Evolutionary conservation across 2,113 vertebrate genomes (phyloP).

Genomic region (Chaenocephalus aceratus): DNA sequence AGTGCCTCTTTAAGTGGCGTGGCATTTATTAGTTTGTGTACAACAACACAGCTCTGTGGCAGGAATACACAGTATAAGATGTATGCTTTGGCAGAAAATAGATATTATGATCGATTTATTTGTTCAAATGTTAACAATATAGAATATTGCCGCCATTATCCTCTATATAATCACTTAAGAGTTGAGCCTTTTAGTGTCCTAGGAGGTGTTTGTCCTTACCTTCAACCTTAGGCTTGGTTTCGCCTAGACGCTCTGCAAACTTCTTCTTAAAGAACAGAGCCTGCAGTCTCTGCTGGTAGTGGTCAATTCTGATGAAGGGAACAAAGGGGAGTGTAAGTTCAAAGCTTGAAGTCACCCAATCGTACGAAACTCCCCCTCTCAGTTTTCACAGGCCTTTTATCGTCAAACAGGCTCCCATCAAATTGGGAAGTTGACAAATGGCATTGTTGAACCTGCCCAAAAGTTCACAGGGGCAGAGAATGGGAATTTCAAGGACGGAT

Average conservation of each 20-base stretch:
- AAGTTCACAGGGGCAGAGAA: conserved; percentile 14
- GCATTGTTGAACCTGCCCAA: conserved; percentile 21
- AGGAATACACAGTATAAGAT: not conserved
- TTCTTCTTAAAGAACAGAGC: conserved; percentile 97
- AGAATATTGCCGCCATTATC: not conserved
- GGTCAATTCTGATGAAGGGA: conserved; percentile 88
- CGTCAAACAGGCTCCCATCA: conserved; percentile 35
- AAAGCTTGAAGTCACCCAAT: conserved; percentile 50
- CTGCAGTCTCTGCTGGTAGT: conserved; percentile 95
- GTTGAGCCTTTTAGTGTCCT: not conserved
- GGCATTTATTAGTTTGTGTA: too few relatives aligned
- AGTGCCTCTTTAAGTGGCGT: too few relatives aligned
- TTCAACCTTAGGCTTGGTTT: conserved; percentile 95
- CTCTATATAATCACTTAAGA: not conserved
- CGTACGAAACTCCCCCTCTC: conserved; percentile 35
- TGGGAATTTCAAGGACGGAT: conserved; percentile 43
- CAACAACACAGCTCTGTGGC: not conserved
- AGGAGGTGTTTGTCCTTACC: conserved; percentile 75
- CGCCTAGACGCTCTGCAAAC: conserved; percentile 92
- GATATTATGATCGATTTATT: not conserved
- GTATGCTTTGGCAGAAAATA: not conserved
- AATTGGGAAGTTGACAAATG: conserved; percentile 38
- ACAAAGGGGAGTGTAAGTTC: conserved; percentile 36
- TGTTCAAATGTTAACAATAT: not conserved
- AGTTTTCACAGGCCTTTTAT: conserved; percentile 52